Percentiles rank a stretch among this genome's conserved stretches.
Conservation (phyloP, 2,888 invertebrate genomes). For the Apamea epomidion region DNA sequence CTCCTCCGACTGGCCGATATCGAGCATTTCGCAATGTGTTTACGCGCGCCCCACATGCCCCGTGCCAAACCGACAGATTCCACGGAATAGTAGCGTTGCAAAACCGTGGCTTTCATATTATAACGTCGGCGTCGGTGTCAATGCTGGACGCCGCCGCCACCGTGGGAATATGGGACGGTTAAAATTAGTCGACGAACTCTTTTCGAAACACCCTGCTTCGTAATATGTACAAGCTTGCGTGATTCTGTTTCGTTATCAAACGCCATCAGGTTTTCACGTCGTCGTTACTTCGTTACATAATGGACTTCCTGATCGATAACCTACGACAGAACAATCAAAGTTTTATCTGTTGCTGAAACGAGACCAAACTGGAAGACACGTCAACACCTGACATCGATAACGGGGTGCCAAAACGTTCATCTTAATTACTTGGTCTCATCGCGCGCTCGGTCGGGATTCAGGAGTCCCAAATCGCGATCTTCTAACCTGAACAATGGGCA, state of each 20-base stretch:
- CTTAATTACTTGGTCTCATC: conserved; percentile 1
- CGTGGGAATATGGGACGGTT: conserved; percentile 85
- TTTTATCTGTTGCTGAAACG: conserved; percentile 50
- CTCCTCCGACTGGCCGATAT: conserved; percentile 76
- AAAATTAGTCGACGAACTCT: conserved; percentile 78
- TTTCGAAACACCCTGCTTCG: conserved; percentile 68
- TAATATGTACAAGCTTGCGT: conserved; percentile 38
- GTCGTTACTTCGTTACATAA: conserved; percentile 41
- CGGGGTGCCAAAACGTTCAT: conserved; percentile 31
- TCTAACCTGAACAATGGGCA: background rate
- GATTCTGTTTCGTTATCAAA: conserved; percentile 43
- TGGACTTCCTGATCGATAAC: conserved; percentile 60
- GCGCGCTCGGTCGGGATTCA: too few relatives aligned
- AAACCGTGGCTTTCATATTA: conserved; percentile 74
- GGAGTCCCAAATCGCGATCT: background rate
- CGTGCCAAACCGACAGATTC: conserved; percentile 84
- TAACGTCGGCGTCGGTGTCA: conserved; percentile 68
- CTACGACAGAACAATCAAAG: conserved; percentile 50
- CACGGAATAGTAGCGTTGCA: conserved; percentile 78
- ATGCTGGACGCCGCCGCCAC: conserved; percentile 72
- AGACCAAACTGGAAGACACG: conserved; percentile 37
- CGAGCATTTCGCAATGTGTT: conserved; percentile 84
- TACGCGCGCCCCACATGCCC: conserved; percentile 77
- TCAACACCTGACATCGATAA: conserved; percentile 43
- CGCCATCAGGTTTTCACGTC: conserved; percentile 27